Conservation (phyloP, 2,888 invertebrate genomes). For the Timema podura region DNA sequence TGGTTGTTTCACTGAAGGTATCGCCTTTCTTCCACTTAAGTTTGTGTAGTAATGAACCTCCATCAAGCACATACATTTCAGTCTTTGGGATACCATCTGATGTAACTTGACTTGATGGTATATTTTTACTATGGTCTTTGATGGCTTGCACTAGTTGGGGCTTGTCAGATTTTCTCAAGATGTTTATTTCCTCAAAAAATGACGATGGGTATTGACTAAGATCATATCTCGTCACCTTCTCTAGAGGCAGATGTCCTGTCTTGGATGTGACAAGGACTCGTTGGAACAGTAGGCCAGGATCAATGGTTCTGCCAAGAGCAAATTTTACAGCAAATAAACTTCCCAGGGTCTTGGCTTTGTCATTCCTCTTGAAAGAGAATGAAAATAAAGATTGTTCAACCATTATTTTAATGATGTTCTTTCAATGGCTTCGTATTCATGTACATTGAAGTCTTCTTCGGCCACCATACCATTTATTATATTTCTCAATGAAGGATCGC, state of each 20-base stretch:
- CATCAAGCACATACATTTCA: too few relatives aligned
- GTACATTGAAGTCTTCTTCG: background rate
- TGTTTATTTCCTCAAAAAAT: background rate
- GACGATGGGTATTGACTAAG: background rate
- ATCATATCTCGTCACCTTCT: background rate
- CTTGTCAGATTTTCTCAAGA: background rate
- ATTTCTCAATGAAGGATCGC: conserved; percentile 4
- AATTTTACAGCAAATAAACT: background rate
- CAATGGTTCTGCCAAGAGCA: background rate
- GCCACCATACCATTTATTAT: conserved; percentile 2
- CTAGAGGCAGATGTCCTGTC: background rate
- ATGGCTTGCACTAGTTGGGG: background rate
- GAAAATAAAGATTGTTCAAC: background rate
- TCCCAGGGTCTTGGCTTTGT: background rate
- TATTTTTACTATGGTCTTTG: too few relatives aligned
- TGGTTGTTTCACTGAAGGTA: too few relatives aligned
- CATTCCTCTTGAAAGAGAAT: background rate
- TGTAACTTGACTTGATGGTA: too few relatives aligned
- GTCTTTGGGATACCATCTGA: too few relatives aligned
- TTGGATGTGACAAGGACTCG: background rate
- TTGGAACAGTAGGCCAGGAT: background rate
- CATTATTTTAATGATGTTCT: background rate
- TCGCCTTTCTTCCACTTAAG: too few relatives aligned
- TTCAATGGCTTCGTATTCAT: background rate
- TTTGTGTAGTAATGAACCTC: too few relatives aligned